Evolutionary conservation across 2,113 vertebrate genomes (phyloP).

Genomic region (Rousettus leschenaultii): DNA sequence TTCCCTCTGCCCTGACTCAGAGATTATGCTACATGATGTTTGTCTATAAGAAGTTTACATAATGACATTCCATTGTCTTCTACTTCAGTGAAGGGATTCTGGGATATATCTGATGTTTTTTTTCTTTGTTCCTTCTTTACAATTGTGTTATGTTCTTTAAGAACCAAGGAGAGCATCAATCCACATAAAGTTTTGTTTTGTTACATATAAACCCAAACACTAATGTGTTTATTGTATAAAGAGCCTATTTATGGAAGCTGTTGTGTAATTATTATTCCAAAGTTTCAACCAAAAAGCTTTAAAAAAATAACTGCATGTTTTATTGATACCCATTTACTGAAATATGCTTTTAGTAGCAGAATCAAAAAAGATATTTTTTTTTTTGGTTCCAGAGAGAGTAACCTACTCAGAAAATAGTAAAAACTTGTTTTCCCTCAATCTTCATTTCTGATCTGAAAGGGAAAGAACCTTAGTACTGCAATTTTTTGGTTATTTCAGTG

Average conservation of each 20-base stretch:
- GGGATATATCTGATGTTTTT: neutral
- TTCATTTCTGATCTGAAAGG: conserved; percentile 17
- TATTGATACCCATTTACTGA: neutral
- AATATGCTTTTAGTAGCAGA: neutral
- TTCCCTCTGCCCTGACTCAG: neutral
- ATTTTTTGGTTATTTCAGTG: conserved; percentile 32
- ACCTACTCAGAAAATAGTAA: neutral
- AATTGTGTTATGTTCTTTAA: neutral
- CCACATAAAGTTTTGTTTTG: neutral
- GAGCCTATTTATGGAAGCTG: neutral
- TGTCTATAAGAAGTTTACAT: neutral
- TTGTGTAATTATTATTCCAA: neutral
- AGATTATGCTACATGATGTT: neutral
- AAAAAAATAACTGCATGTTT: neutral
- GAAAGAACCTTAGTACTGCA: neutral
- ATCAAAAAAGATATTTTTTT: neutral
- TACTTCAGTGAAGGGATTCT: neutral
- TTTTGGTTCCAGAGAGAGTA: neutral
- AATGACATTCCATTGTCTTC: neutral
- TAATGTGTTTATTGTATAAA: neutral
- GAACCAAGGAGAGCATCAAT: neutral
- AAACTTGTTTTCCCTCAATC: neutral
- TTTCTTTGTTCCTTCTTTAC: neutral
- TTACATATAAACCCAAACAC: conserved; percentile 27
- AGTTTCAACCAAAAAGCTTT: neutral